These are phyloP conservation scores for Muscidifurax raptorellus DNA, from an alignment of 1,140 invertebrate genomes.

Conservation along the genomic window DNA sequence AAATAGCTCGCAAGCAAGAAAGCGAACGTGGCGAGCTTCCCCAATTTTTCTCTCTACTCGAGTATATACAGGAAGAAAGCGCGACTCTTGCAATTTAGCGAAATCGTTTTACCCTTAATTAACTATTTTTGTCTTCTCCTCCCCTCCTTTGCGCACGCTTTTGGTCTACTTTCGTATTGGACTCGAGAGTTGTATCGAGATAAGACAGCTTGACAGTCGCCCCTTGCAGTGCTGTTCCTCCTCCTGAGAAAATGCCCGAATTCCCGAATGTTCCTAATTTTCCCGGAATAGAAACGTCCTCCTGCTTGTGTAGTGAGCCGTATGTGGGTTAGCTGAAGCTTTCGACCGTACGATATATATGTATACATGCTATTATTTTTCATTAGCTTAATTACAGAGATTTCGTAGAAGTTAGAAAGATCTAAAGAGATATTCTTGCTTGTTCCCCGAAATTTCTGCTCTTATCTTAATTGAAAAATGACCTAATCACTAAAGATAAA, in stretches of 20 bases:
- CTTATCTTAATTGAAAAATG: neutral
- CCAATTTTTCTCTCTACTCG: neutral
- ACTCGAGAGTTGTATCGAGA: constrained; percentile 20
- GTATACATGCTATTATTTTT: neutral
- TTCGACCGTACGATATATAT: neutral
- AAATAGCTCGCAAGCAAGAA: constrained; percentile 18
- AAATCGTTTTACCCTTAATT: constrained; percentile 25
- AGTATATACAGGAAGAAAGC: neutral
- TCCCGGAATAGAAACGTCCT: neutral
- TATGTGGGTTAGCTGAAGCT: neutral
- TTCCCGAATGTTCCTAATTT: constrained; percentile 18
- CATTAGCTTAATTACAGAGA: neutral
- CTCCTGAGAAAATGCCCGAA: neutral
- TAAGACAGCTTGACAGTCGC: constrained; percentile 4
- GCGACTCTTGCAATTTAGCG: neutral
- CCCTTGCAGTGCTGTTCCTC: neutral
- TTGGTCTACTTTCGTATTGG: constrained; percentile 14
- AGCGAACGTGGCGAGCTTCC: constrained; percentile 12
- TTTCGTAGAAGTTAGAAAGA: neutral
- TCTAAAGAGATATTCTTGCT: neutral
- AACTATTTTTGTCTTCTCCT: constrained; percentile 30
- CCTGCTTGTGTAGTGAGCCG: neutral
- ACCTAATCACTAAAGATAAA: too few species aligned
- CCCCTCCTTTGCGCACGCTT: neutral
- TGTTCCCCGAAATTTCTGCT: neutral